These are phyloP conservation scores for Aricia artaxerxes DNA, from an alignment of 2,888 invertebrate genomes.

Conservation along the genomic window DNA sequence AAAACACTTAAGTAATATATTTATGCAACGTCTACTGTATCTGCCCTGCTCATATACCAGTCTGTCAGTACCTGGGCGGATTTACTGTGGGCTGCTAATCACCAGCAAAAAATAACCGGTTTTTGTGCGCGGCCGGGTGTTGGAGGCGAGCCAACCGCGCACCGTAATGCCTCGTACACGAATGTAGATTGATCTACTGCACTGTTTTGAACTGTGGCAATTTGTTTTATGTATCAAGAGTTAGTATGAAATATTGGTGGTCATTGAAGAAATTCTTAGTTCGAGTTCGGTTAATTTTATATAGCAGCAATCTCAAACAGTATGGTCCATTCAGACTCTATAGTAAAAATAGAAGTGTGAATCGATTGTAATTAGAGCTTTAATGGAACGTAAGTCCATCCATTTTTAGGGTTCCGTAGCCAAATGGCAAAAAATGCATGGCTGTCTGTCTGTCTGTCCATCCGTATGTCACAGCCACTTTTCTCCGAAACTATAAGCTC, in stretches of 20 bases:
- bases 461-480: too few species aligned
- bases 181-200: slow-evolving; percentile 29
- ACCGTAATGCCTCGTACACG: slow-evolving; percentile 33
- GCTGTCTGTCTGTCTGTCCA: too few species aligned
- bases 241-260: background rate
- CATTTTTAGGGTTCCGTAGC: too few species aligned
- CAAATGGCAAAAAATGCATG: too few species aligned
- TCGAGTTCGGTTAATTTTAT: background rate
- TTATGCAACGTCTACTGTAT: slow-evolving; percentile 36
- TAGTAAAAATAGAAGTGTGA: too few species aligned
- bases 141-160: slow-evolving; percentile 43
- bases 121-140: slow-evolving; percentile 43
- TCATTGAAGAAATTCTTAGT: background rate
- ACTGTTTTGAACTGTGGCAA: slow-evolving; percentile 16
- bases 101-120: slow-evolving; percentile 44
- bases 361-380: too few species aligned
- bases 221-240: background rate
- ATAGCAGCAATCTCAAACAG: too few species aligned
- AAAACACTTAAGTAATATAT: slow-evolving; percentile 30
- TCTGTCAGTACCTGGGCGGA: slow-evolving; percentile 42
- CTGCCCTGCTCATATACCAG: slow-evolving; percentile 37
- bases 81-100: slow-evolving; percentile 45
- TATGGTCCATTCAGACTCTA: background rate
- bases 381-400: too few species aligned
- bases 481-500: too few species aligned